These are phyloP conservation scores for Calameuta idolon DNA, from an alignment of 2,888 invertebrate genomes.

Conservation along the genomic window DNA sequence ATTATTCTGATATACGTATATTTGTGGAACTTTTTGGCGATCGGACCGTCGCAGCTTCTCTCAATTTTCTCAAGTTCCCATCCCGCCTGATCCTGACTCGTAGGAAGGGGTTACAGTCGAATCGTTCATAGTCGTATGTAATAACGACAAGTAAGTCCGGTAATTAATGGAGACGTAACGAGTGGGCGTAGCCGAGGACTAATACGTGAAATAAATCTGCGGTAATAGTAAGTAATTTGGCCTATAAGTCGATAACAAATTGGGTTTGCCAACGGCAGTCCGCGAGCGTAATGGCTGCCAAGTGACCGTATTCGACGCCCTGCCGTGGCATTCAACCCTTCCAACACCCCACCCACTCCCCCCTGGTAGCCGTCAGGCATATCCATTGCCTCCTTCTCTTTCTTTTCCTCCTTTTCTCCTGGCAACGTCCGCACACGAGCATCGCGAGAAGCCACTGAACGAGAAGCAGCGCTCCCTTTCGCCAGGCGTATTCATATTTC, in stretches of 20 bases:
- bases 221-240: slow-evolving; percentile 67
- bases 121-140: not conserved
- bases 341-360: slow-evolving; percentile 18
- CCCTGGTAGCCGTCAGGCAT: slow-evolving; percentile 14
- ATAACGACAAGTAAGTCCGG: slow-evolving; percentile 21
- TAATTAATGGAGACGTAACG: slow-evolving; percentile 65
- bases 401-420: slow-evolving; percentile 17
- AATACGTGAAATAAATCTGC: slow-evolving; percentile 67
- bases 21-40: too few species aligned
- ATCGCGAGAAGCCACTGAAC: slow-evolving; percentile 17
- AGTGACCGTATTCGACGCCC: slow-evolving; percentile 60
- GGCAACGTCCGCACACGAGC: slow-evolving; percentile 13
- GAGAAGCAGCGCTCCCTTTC: slow-evolving; percentile 42
- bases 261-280: slow-evolving; percentile 63
- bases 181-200: slow-evolving; percentile 55
- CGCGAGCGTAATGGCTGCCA: slow-evolving; percentile 60
- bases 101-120: not conserved
- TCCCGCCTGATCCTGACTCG: not conserved
- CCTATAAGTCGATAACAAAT: slow-evolving; percentile 68
- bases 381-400: slow-evolving; percentile 10
- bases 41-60: too few species aligned
- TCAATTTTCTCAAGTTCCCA: not conserved
- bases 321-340: slow-evolving; percentile 32
- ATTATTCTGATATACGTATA: too few species aligned
- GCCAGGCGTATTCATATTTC: slow-evolving; percentile 63